Evolutionary conservation across 2,797 vertebrate genomes (phyloP), one percentile per base, ranked within the genome.

Genomic region (Hypotaenidia philippensis): DNA sequence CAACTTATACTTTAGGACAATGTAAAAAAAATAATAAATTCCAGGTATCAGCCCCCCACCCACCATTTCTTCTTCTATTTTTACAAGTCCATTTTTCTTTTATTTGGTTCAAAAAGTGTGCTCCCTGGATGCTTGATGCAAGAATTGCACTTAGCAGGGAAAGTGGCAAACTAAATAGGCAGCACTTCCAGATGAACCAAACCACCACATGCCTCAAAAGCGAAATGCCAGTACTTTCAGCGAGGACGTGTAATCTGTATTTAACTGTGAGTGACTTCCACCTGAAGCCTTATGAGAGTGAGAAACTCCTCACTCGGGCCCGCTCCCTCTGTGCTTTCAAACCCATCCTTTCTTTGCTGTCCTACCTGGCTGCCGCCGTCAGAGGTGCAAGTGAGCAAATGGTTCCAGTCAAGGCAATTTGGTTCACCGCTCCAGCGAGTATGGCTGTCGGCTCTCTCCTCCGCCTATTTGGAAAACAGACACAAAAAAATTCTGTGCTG

Each of bases 401-500:
- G 92, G 83, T 94, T 97, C 96, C 97, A 97, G 95, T 81, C 92
- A 96, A 97, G 93, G 96, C 91, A 94, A 95, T 97, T 95, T 56
- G 77, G 91, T 97, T 98, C 95, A 97, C 97, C 70, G 78, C 97
- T 98, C 97, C 97, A 94, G 94, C 69, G n/a, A 94, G 77, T 98
- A 95, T 89, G 93, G 96, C 96, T 97, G 94, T 81, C 96, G 79
- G 93, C 74, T 80, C 89, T 96, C 69, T 95, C 96, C 76, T 96
- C 95, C 96, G 96, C 97, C 98, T 98, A 87, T 97, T 57, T 65
- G 75, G 59, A 89, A 95, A 96, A 97, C 12, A 97, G 84, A 90
- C 55, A 86, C 17, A 47, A 83, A 91, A 94, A 15, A 84, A 26
- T 89, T 94, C 91, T 64, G 91, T 91, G 4, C 81, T 81, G 32